Base-by-base conservation (phyloP, 1,140 invertebrate species). In the Drosophila pallidifrons region DNA sequence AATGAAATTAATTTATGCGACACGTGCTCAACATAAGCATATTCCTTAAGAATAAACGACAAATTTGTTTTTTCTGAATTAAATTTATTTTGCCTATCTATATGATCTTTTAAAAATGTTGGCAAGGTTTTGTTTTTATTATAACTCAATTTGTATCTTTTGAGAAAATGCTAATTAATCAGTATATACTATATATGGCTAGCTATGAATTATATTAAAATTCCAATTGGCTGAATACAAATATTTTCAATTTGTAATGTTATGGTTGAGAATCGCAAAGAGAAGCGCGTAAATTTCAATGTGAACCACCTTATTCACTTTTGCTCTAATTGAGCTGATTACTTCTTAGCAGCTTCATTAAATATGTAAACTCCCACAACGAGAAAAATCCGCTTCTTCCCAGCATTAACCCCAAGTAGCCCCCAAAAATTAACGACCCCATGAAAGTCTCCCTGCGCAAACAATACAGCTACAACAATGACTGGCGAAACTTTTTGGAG, bases 301-400 rank as follows among this genome's bases (percentile, higher is more conserved):
- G 0, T 35, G 16, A 47, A 58, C 2, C 25, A 30, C n/a, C 46
- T 52, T 13, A 43, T 20, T 74, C 16, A 65, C 41, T 52, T 25
- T 38, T 28, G 45, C 70, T 77, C 71, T 88, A 79, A 86, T 82
- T 79, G 83, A 79, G 65, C 73, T 74, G 59, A 65, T 81, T 78
- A 64, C 72, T 57, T 28, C 8, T 13, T 13, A 46, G 38, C 7
- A 16, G 46, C 54, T 52, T 73, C 55, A 74, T 74, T 74, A 74
- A 45, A 30, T 68, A 28, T 59, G 16, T 52, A 54, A 52, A 38
- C 41, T 43, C 30, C 16, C 43, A 58, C 54, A 38, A 45, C 43
- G 65, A 16, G 61, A 46, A 54, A 75, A 70, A 70, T 68, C 57
- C 51, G n/a, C 20, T 68, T 70, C 38, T 2, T 11, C 45, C 41